A percentile compares a stretch with the other conserved stretches of the same genome.
These are phyloP conservation scores for Aplocera efformata DNA, from an alignment of 2,888 invertebrate species.

Conservation along the genomic window DNA sequence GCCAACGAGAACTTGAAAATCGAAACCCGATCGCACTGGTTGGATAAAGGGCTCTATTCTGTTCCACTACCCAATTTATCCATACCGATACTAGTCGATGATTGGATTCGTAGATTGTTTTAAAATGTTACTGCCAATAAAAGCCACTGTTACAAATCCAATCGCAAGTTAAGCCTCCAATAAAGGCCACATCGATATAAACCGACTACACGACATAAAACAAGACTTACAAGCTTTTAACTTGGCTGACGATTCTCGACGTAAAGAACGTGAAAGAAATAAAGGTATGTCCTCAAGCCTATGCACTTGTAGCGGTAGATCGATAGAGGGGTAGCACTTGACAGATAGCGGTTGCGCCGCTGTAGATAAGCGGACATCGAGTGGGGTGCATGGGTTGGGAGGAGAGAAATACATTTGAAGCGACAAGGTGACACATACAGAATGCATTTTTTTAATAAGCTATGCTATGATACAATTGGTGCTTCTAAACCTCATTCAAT, in stretches of 20 bases:
- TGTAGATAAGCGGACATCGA: conserved; percentile 4
- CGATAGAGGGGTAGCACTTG: background rate
- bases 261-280: conserved; percentile 36
- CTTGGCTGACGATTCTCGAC: conserved; percentile 27
- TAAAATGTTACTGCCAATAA: conserved; percentile 14
- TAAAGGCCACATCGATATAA: conserved; percentile 20
- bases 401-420: too few relatives aligned
- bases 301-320: conserved; percentile 4
- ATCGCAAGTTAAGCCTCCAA: conserved; percentile 20
- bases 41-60: too few relatives aligned
- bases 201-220: conserved; percentile 23
- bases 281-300: conserved; percentile 43
- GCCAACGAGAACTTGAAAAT: too few relatives aligned
- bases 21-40: too few relatives aligned
- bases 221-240: conserved; percentile 28
- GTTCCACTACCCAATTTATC: too few relatives aligned
- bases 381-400: background rate
- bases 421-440: too few relatives aligned
- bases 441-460: too few relatives aligned
- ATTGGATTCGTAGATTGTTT: conserved; percentile 14
- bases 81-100: background rate
- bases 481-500: too few relatives aligned
- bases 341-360: conserved; percentile 3
- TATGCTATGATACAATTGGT: too few relatives aligned
- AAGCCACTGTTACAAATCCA: conserved; percentile 10